A percentile compares a stretch with the other conserved stretches of the same genome.
phyloP scores from a whole-genome alignment of 2,888 invertebrate species.

The Synergus japonicus region DNA sequence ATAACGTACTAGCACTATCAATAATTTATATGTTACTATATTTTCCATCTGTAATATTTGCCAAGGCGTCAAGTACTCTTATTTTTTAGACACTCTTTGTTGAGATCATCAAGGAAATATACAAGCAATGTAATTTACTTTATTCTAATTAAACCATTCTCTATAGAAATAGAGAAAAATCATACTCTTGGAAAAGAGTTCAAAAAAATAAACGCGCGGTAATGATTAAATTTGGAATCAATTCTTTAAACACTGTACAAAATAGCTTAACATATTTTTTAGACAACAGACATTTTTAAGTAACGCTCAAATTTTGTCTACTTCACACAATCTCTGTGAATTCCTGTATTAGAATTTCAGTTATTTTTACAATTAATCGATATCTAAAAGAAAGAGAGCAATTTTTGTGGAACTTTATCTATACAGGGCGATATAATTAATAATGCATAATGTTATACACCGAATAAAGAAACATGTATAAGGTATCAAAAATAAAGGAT shows the following conservation, averaged over 20 bases:
- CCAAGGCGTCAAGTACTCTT: background rate
- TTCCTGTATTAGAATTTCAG: background rate
- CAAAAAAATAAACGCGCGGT: too few relatives aligned
- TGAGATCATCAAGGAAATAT: background rate
- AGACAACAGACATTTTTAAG: background rate
- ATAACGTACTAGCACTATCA: background rate
- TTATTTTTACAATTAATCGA: background rate
- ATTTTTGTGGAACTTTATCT: background rate
- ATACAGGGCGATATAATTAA: conserved; percentile 7
- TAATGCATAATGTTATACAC: conserved; percentile 36
- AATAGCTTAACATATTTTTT: background rate
- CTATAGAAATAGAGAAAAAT: too few relatives aligned
- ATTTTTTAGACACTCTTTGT: background rate
- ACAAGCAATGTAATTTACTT: background rate
- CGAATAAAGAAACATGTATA: conserved; percentile 18
- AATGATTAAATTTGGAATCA: background rate
- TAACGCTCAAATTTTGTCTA: background rate
- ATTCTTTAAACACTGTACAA: background rate
- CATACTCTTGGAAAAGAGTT: too few relatives aligned
- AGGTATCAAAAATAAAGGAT: conserved; percentile 11
- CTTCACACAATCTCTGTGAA: background rate
- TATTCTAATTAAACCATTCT: background rate
- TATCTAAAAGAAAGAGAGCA: background rate
- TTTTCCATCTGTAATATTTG: background rate
- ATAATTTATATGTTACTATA: background rate